Evolutionary conservation across 2,797 vertebrate genomes (phyloP), one percentile per base, ranked within the genome.

Genomic region (Phrynocephalus forsythii): DNA sequence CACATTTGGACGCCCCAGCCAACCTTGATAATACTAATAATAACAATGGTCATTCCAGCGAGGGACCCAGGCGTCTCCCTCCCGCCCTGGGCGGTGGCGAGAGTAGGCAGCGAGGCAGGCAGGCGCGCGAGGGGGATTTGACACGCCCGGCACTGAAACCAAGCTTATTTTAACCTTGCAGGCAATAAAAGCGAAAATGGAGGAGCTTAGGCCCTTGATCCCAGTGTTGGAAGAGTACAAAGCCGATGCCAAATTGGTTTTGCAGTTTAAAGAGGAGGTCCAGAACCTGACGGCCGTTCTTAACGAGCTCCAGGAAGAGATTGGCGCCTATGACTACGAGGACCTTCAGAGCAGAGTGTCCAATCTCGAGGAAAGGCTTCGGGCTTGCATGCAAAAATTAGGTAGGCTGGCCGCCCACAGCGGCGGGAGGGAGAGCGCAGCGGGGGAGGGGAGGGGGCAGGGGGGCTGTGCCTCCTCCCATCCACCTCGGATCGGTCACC

Each of bases 101-200:
- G 38, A 44, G 38, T 33, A 18, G 88, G 94, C 92, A 94, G 92
- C 96, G 94, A 95, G 97, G 94, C 94, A 97, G 97, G 97, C 6
- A 60, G 28, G 50, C 44, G 4, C 5, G 1, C 13, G n/a, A 1
- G 95, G 96, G 95, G 97, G 95, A 95, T 96, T 96, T 98, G 97
- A 97, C 97, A 94, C 96, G 95, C 97, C 97, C 97, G 97, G 98
- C 98, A 98, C 98, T 99, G 98, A 99, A 88, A 98, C 97, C 97
- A 93, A 98, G 98, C 98, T 98, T 98, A 99, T 99, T 99, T 98
- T 98, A 97, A 99, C 98, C 97, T 98, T 98, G 96, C 98, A 99
- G 99, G 98, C 98, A 93, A 99, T 99, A 98, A 99, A 99, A 98
- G 97, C 98, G 98, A 99, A 99, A 99, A 99, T 99, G 99, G 98